These are phyloP conservation scores for Gobio occitaniae DNA, from an alignment of 2,797 vertebrate species.

Conservation along the genomic window DNA sequence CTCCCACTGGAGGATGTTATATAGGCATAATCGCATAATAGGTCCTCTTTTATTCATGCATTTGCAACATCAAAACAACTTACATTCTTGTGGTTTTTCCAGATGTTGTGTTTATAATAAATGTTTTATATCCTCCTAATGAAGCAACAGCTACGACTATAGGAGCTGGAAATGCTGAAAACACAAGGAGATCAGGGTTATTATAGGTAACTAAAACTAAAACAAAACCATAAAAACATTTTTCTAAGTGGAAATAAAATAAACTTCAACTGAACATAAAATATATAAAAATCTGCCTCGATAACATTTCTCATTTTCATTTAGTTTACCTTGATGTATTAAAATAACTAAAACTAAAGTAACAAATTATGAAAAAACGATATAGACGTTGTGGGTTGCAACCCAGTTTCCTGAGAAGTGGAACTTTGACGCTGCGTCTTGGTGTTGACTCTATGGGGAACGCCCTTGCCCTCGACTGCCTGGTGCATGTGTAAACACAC, in stretches of 20 bases:
- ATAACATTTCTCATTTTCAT: too few relatives aligned
- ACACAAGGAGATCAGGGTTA: not conserved
- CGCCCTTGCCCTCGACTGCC: too few relatives aligned
- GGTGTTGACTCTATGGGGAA: too few relatives aligned
- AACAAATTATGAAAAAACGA: too few relatives aligned
- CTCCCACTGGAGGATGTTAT: not conserved
- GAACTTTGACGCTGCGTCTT: too few relatives aligned
- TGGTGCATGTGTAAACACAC: too few relatives aligned
- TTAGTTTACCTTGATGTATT: not conserved
- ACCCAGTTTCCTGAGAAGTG: not conserved
- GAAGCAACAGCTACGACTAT: constrained; percentile 56
- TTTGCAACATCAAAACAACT: not conserved
- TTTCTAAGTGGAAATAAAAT: too few relatives aligned
- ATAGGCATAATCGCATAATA: not conserved
- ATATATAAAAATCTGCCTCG: too few relatives aligned
- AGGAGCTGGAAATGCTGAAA: constrained; percentile 59
- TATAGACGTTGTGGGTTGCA: too few relatives aligned
- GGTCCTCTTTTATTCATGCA: not conserved
- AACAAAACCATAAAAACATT: too few relatives aligned
- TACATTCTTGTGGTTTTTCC: constrained; percentile 2
- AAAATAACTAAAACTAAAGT: not conserved
- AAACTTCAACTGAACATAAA: not conserved
- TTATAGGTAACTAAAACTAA: not conserved
- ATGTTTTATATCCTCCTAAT: constrained; percentile 47
- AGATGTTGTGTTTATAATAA: not conserved